Evolutionary conservation across 2,797 vertebrate species (phyloP).

Genomic region (Poecile montanus): DNA sequence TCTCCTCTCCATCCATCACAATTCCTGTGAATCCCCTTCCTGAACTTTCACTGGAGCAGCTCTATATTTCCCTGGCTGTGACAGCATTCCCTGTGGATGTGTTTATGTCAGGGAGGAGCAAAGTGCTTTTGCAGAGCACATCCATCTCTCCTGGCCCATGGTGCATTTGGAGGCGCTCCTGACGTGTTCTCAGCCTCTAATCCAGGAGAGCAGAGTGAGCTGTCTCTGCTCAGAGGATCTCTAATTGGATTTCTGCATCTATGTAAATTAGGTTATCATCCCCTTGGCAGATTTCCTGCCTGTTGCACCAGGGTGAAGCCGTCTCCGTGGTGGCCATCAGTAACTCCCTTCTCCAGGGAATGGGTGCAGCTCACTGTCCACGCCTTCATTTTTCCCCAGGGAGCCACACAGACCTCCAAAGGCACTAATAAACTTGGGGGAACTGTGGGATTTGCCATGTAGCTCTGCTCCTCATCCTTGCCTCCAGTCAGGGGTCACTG

Average conservation of each 20-base stretch:
- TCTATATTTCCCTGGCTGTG: background rate
- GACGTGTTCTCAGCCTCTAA: background rate
- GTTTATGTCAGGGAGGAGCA: background rate
- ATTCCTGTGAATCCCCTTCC: background rate
- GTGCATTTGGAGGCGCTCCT: background rate
- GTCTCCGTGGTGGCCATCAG: background rate
- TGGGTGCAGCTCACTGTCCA: background rate
- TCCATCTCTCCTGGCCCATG: background rate
- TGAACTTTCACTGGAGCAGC: background rate
- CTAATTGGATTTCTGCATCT: slow-evolving; percentile 65
- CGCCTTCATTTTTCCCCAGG: background rate
- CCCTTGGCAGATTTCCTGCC: slow-evolving; percentile 54
- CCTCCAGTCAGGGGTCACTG: background rate
- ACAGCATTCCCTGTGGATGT: background rate
- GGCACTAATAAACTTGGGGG: background rate
- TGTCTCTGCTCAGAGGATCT: slow-evolving; percentile 49
- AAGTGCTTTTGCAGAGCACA: background rate
- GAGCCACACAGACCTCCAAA: background rate
- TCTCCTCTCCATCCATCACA: background rate
- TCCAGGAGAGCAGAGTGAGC: background rate
- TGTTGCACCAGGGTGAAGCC: background rate
- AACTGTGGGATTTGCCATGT: background rate
- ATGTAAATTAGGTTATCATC: slow-evolving; percentile 56
- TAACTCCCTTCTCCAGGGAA: slow-evolving; percentile 6
- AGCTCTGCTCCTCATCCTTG: background rate